Conservation (phyloP, 2,797 vertebrate species). For the Pseudotriccus pelzelni region DNA sequence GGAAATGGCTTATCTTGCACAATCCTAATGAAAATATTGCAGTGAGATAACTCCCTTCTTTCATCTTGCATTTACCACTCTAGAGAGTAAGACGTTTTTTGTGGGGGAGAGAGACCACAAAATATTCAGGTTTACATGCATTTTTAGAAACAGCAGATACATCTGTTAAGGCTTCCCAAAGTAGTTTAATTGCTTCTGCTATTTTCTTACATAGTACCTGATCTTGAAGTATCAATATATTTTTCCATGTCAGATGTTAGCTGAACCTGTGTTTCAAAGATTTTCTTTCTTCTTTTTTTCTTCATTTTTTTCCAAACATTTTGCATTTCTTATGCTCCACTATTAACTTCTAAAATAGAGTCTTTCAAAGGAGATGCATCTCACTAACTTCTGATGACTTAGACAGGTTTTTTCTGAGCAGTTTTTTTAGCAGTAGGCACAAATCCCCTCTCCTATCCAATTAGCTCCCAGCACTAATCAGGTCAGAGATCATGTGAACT, state of each 20-base stretch:
- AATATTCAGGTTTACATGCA: background rate
- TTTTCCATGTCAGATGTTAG: background rate
- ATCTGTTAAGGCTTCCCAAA: background rate
- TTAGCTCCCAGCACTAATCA: background rate
- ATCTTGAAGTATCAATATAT: background rate
- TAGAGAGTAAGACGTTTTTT: background rate
- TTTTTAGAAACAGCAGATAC: background rate
- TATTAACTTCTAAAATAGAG: background rate
- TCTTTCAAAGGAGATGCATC: background rate
- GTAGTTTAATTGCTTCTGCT: background rate
- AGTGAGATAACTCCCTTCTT: background rate
- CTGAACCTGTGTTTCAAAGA: background rate
- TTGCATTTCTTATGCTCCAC: background rate
- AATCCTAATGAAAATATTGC: background rate
- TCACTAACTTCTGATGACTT: background rate
- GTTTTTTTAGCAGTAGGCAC: background rate
- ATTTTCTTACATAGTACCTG: background rate
- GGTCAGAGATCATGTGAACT: background rate
- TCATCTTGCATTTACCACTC: background rate
- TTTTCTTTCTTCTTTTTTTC: background rate
- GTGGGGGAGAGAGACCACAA: background rate
- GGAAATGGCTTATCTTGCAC: constrained; percentile 6
- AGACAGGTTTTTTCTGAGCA: background rate
- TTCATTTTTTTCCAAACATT: background rate
- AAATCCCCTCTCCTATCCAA: background rate